These are phyloP conservation scores for Diploscapter pachys DNA, from an alignment of 1,140 invertebrate genomes.

Conservation along the genomic window DNA sequence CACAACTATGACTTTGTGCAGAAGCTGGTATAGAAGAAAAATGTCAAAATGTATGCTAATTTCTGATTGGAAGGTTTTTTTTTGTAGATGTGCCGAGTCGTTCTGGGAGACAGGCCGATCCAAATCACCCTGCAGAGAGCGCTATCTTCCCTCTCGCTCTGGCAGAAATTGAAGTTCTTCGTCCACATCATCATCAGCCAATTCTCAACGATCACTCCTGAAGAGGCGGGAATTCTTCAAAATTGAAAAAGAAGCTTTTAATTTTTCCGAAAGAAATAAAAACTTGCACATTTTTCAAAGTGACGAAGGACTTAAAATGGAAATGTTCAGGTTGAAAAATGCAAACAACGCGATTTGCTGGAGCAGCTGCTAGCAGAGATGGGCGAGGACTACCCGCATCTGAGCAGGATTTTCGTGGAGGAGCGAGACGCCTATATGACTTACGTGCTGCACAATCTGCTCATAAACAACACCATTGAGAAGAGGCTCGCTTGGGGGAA, in stretches of 20 bases:
- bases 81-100: slow-evolving; percentile 41
- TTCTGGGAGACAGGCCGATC: slow-evolving; percentile 57
- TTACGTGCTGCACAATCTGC: slow-evolving; percentile 40
- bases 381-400: slow-evolving; percentile 82
- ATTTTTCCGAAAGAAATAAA: slow-evolving; percentile 4
- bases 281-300: background rate
- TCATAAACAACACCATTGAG: slow-evolving; percentile 39
- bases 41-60: background rate
- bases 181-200: slow-evolving; percentile 46
- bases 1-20: no score
- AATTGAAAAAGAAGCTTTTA: background rate
- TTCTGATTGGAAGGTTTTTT: background rate
- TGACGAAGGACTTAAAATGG: no score
- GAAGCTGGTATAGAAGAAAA: no score
- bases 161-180: slow-evolving; percentile 51
- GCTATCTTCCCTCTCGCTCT: slow-evolving; percentile 44
- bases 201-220: slow-evolving; percentile 46
- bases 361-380: slow-evolving; percentile 85
- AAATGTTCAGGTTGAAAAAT: slow-evolving; percentile 45
- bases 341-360: slow-evolving; percentile 70
- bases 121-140: slow-evolving; percentile 55
- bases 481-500: slow-evolving; percentile 46
- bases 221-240: slow-evolving; percentile 19
- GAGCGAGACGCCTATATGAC: slow-evolving; percentile 73
- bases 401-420: slow-evolving; percentile 81